These are phyloP conservation scores for Sinocyclocheilus rhinocerous DNA, from an alignment of 2,113 vertebrate genomes.

Conservation along the genomic window DNA sequence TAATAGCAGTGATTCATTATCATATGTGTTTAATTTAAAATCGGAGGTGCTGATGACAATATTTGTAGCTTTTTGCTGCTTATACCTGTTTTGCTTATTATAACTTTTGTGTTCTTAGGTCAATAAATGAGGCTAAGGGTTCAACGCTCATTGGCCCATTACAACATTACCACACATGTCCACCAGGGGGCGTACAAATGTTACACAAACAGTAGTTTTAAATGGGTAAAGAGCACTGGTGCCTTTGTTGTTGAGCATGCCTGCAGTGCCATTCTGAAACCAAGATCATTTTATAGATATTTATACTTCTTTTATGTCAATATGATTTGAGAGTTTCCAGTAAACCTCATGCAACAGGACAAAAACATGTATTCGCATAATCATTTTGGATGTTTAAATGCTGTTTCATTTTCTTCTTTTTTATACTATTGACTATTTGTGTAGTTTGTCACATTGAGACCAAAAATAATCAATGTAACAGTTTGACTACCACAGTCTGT, in stretches of 20 bases:
- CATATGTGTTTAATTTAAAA: background rate
- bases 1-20: conserved; percentile 11
- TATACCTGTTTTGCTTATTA: background rate
- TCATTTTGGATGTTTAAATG: background rate
- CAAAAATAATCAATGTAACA: conserved; percentile 29
- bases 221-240: background rate
- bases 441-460: background rate
- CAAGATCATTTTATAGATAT: too few relatives aligned
- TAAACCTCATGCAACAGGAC: background rate
- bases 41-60: background rate
- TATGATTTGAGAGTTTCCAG: background rate
- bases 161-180: background rate
- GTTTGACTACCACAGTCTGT: background rate
- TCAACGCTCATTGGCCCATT: background rate
- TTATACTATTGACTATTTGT: background rate
- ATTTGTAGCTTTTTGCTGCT: background rate
- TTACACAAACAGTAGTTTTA: conserved; percentile 8
- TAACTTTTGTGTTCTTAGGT: background rate
- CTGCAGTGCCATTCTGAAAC: background rate
- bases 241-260: background rate
- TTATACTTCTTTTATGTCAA: background rate
- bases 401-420: background rate
- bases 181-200: conserved; percentile 12
- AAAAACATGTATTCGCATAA: background rate
- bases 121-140: background rate